Evolutionary conservation across 2,113 vertebrate species (phyloP).

Genomic region (Gavia stellata): DNA sequence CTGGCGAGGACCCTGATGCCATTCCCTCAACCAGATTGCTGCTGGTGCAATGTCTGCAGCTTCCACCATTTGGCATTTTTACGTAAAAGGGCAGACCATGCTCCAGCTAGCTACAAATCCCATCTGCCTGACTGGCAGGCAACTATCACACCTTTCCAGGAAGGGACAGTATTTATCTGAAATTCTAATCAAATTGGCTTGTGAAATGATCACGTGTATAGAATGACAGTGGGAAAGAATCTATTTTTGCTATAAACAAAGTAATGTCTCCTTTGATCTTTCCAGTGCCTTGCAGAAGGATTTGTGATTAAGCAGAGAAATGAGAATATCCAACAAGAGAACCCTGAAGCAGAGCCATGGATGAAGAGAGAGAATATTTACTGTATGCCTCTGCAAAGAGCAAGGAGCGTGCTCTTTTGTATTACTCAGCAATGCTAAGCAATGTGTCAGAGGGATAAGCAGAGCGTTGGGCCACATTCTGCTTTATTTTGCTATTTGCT

Average conservation of each 20-base stretch:
- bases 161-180: neutral
- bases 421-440: neutral
- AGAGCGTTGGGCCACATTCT: slow-evolving; percentile 4
- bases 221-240: slow-evolving; percentile 2
- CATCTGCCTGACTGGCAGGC: neutral
- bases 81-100: neutral
- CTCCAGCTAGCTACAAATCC: neutral
- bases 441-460: neutral
- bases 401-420: neutral
- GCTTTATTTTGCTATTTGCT: slow-evolving; percentile 16
- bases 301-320: slow-evolving; percentile 55
- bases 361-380: neutral
- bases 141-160: neutral
- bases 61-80: neutral
- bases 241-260: neutral
- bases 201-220: neutral
- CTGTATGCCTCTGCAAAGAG: neutral
- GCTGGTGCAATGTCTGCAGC: neutral
- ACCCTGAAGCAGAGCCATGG: neutral
- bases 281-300: slow-evolving; percentile 63
- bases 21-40: neutral
- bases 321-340: neutral
- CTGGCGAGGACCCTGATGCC: neutral
- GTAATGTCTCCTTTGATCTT: neutral
- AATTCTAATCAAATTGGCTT: neutral